Conservation (phyloP, 2,797 vertebrate genomes). For the Chlorospingus semifuscus region DNA sequence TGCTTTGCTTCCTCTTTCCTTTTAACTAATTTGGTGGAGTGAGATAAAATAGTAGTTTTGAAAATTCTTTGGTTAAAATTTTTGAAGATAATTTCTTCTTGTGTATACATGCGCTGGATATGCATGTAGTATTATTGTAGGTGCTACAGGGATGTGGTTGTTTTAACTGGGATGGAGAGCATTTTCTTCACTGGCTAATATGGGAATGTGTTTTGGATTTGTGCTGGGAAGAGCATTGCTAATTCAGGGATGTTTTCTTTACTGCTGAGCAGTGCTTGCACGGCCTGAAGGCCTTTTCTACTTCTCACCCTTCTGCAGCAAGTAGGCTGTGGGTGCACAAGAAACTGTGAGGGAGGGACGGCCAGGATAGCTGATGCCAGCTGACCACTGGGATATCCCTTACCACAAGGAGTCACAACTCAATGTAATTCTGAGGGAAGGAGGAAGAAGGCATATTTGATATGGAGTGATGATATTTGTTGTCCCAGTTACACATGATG, state of each 20-base stretch:
- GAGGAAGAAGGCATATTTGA: neutral
- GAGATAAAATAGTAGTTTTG: neutral
- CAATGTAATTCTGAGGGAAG: neutral
- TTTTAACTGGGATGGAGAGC: neutral
- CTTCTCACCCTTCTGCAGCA: neutral
- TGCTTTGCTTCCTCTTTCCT: neutral
- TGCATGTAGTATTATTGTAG: neutral
- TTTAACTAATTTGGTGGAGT: neutral
- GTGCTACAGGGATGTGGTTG: neutral
- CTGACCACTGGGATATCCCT: too few relatives aligned
- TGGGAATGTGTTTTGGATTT: neutral
- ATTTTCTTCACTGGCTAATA: neutral
- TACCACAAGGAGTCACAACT: neutral
- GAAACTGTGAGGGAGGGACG: neutral
- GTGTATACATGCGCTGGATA: rapidly evolving
- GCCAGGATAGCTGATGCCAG: neutral
- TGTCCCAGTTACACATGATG: rapidly evolving
- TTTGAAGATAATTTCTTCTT: neutral
- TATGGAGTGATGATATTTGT: neutral
- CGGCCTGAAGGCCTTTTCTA: neutral
- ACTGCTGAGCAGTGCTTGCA: neutral
- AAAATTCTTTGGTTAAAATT: neutral
- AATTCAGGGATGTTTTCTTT: neutral
- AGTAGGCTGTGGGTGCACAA: neutral
- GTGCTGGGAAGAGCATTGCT: neutral